Percentiles rank a stretch among this genome's conserved stretches.
These are phyloP conservation scores for Todiramphus chloris DNA, from an alignment of 2,113 vertebrate species.

Conservation along the genomic window DNA sequence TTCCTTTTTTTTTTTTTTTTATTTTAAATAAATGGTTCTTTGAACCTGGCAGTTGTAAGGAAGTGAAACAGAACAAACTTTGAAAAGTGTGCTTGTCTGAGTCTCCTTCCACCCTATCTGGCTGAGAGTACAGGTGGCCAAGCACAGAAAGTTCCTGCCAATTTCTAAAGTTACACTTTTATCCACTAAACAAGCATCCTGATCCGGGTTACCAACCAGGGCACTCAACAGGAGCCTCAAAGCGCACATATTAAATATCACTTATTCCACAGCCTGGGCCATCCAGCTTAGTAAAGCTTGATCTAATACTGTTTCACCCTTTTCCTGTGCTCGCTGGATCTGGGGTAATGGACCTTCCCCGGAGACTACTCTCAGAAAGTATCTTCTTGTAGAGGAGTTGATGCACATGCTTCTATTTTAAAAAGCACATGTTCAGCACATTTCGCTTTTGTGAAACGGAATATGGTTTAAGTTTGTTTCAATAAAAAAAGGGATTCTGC, in stretches of 20 bases:
- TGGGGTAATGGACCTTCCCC: conserved; percentile 76
- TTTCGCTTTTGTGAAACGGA: conserved; percentile 79
- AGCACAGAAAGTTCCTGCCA: conserved; percentile 80
- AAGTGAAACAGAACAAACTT: conserved; percentile 73
- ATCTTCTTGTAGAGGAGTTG: conserved; percentile 69
- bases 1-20: not conserved
- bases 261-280: conserved; percentile 68
- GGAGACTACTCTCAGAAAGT: conserved; percentile 70
- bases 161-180: conserved; percentile 87
- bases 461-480: conserved; percentile 81
- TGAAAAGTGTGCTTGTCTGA: conserved; percentile 73
- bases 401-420: conserved; percentile 76
- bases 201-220: conserved; percentile 77
- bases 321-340: conserved; percentile 75
- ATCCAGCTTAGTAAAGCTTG: conserved; percentile 69
- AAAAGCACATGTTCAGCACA: conserved; percentile 82
- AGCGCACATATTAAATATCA: conserved; percentile 78
- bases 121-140: conserved; percentile 80
- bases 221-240: conserved; percentile 78
- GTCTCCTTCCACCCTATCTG: conserved; percentile 68
- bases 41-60: conserved; percentile 70
- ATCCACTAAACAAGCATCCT: conserved; percentile 85
- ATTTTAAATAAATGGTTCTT: conserved; percentile 62
- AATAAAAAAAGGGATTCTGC: conserved; percentile 61
- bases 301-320: conserved; percentile 68